These are phyloP conservation scores for Amorpha juglandis DNA, from an alignment of 2,888 invertebrate species.

Conservation along the genomic window DNA sequence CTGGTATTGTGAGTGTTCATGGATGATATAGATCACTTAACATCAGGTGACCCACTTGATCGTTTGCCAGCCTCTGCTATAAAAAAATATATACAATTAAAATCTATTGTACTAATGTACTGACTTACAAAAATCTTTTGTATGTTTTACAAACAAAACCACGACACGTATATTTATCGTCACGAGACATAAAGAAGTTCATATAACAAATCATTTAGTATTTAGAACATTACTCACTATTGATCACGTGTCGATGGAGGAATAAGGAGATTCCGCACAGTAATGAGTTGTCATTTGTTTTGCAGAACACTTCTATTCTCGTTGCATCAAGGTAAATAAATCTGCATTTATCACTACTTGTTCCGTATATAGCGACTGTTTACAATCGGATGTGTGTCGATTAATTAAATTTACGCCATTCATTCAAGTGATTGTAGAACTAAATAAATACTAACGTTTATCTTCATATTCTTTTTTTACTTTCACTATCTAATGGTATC, in stretches of 20 bases:
- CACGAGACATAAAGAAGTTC: slow-evolving; percentile 8
- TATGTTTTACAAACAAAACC: background rate
- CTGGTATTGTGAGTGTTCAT: no score
- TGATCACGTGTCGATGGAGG: slow-evolving; percentile 14
- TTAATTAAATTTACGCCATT: background rate
- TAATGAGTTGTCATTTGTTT: slow-evolving; percentile 25
- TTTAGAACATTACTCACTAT: slow-evolving; percentile 8
- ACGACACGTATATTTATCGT: background rate
- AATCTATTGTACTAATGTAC: background rate
- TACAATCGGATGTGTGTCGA: background rate
- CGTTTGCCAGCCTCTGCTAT: no score
- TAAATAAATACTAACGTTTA: no score
- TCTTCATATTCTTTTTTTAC: no score
- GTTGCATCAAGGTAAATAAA: slow-evolving; percentile 15
- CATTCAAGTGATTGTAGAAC: slow-evolving; percentile 4
- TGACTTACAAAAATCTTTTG: no score
- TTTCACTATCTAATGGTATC: no score
- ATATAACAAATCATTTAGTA: background rate
- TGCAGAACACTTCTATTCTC: slow-evolving; percentile 25
- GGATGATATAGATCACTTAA: no score
- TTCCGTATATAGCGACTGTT: background rate
- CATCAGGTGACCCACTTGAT: no score
- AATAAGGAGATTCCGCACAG: slow-evolving; percentile 8
- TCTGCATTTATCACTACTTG: slow-evolving; percentile 13
- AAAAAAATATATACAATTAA: no score